Evolutionary conservation across 2,888 invertebrate species (phyloP), one percentile per base, ranked within the genome.

Genomic region (Eristalis pertinax): DNA sequence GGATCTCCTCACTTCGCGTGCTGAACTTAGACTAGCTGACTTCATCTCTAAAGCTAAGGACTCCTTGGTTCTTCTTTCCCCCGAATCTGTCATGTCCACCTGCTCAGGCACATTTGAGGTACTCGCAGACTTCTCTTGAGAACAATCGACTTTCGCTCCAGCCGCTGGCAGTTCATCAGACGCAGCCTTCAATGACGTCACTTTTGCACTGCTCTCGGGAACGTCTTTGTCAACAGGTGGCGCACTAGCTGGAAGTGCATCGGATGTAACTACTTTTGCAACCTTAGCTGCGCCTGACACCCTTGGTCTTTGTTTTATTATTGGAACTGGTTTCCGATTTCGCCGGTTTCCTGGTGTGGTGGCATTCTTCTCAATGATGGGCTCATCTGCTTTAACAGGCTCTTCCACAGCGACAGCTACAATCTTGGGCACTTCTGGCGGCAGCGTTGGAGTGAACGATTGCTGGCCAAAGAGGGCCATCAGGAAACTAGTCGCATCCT

Each of bases 401-500:
- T 50, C 50, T n/a, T 19, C n/a, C n/a, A 50, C 19, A 50, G 19
- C 26, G 15, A 15, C 5, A 0, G 26, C 60, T 41, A 19, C 50
- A 50, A 5, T 19, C 19, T 19, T 50, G 8, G n/a, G 15, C 5
- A 50, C 19, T 50, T 50, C 50, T 10, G n/a, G 50, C 1, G 19
- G 5, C 2, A 8, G 2, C 1, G 2, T 50, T 22, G 50, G 19
- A 19, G 19, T 19, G 0, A 50, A 19, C 0, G 50, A 4, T 19
- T 77, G 60, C 22, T 74, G 64, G 3, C 43, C 67, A 26, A 79
- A 79, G 1, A 86, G 24, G 0, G 86, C 67, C 26, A 78, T 63
- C 26, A 86, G 38, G 19, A 86, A 86, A 38, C 70, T 83, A 0
- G 86, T 86, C 4, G 86, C 86, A 26, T 86, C 86, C 63, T 78